These are phyloP conservation scores for Catocala nupta DNA, from an alignment of 2,888 invertebrate genomes.

Conservation along the genomic window DNA sequence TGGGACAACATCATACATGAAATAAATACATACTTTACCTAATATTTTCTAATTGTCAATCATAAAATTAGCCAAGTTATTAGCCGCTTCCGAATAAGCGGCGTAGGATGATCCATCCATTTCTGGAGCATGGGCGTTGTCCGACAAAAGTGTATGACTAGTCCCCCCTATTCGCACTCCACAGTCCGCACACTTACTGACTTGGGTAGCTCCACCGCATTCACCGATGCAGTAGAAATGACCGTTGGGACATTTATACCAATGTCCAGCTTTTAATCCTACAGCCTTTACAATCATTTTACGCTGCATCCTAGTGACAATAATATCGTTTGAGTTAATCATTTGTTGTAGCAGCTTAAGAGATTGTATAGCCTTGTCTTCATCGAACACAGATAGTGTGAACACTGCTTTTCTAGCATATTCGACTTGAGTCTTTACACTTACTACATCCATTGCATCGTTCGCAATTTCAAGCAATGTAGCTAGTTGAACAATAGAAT, in stretches of 20 bases:
- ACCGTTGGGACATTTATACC: slow-evolving; percentile 91
- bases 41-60: no score
- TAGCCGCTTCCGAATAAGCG: slow-evolving; percentile 82
- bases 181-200: slow-evolving; percentile 87
- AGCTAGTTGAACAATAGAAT: slow-evolving; percentile 65
- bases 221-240: slow-evolving; percentile 90
- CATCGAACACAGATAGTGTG: slow-evolving; percentile 55
- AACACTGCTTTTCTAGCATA: slow-evolving; percentile 57
- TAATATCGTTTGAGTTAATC: slow-evolving; percentile 56
- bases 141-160: slow-evolving; percentile 77
- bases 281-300: slow-evolving; percentile 87
- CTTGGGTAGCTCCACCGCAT: slow-evolving; percentile 89
- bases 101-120: slow-evolving; percentile 84
- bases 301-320: slow-evolving; percentile 73
- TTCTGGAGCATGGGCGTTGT: slow-evolving; percentile 82
- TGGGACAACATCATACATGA: no score
- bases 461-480: slow-evolving; percentile 52
- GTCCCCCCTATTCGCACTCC: slow-evolving; percentile 85
- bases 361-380: slow-evolving; percentile 51
- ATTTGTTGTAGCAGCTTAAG: slow-evolving; percentile 58
- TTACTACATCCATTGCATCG: slow-evolving; percentile 20
- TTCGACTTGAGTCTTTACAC: slow-evolving; percentile 47
- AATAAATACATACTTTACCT: no score
- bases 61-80: slow-evolving; percentile 73
- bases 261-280: slow-evolving; percentile 87